A percentile compares a stretch with the other conserved stretches of the same genome.
Evolutionary conservation across 2,888 invertebrate species (phyloP).

Genomic region (Peribatodes rhomboidaria): DNA sequence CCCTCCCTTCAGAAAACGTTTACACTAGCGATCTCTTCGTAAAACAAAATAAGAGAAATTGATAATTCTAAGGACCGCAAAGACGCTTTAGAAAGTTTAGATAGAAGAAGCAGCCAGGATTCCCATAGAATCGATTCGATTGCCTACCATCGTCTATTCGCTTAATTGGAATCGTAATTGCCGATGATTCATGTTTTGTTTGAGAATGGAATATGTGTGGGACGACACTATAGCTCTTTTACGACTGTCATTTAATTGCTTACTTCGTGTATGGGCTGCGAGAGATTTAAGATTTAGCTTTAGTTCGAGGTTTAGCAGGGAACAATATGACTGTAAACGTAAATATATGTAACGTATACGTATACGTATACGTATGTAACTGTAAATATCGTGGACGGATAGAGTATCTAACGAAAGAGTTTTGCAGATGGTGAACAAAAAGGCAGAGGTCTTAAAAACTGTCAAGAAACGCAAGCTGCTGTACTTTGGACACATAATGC

Average conservation of each 20-base stretch:
- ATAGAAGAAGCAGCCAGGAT: slow-evolving; percentile 58
- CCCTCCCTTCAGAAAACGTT: no score
- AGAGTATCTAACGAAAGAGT: no score
- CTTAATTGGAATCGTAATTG: slow-evolving; percentile 38
- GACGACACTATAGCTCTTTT: slow-evolving; percentile 32
- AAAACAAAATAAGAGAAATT: background rate
- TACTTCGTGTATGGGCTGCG: slow-evolving; percentile 7
- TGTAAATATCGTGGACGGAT: no score
- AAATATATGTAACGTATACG: no score
- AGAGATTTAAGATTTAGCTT: background rate
- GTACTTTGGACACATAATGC: no score
- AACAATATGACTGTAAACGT: background rate
- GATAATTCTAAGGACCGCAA: background rate
- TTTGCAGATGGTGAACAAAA: no score
- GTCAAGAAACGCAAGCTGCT: no score
- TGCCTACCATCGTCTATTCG: slow-evolving; percentile 46
- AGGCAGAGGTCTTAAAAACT: no score
- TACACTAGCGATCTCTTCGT: no score
- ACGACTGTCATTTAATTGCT: slow-evolving; percentile 27
- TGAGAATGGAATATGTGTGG: slow-evolving; percentile 32
- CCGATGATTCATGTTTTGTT: slow-evolving; percentile 37
- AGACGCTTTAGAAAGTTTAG: slow-evolving; percentile 49
- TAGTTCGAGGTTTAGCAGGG: background rate
- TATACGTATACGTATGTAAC: no score
- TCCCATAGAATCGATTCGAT: slow-evolving; percentile 72